Conservation (phyloP, 2,888 invertebrate genomes). For the Drosophila kokeensis region DNA sequence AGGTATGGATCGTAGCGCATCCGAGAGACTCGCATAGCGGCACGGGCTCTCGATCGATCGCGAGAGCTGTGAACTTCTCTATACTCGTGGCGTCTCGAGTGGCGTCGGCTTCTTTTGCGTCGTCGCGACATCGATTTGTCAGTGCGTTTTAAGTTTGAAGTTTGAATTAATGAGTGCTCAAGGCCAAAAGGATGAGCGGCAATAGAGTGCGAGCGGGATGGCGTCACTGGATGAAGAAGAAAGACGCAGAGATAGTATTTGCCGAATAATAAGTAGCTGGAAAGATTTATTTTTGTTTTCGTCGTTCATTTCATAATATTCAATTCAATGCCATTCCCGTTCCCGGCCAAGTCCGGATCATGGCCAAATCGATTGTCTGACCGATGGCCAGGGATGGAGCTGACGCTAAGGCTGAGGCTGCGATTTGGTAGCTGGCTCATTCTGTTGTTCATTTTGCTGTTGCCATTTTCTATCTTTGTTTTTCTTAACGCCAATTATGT, state of each 20-base stretch:
- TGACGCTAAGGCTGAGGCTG: background rate
- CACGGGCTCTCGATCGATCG: background rate
- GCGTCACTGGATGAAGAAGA: background rate
- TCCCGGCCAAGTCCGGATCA: slow-evolving; percentile 15
- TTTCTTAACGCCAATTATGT: slow-evolving; percentile 23
- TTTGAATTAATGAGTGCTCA: slow-evolving; percentile 66
- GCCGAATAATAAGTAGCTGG: slow-evolving; percentile 34
- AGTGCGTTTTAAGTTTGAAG: slow-evolving; percentile 21
- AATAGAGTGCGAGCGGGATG: slow-evolving; percentile 4
- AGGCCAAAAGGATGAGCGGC: slow-evolving; percentile 61
- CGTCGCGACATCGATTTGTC: slow-evolving; percentile 44
- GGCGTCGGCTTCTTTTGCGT: slow-evolving; percentile 16
- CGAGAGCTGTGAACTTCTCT: background rate
- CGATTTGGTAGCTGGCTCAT: slow-evolving; percentile 1
- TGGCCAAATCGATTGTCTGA: slow-evolving; percentile 8
- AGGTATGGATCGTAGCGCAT: background rate
- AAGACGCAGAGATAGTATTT: slow-evolving; percentile 12
- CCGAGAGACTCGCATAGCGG: background rate
- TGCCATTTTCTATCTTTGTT: slow-evolving; percentile 6
- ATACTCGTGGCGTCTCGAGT: background rate
- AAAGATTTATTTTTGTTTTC: slow-evolving; percentile 74
- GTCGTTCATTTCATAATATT: slow-evolving; percentile 69
- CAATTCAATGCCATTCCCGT: slow-evolving; percentile 40
- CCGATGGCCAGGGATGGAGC: slow-evolving; percentile 7
- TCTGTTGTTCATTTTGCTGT: background rate